These are phyloP conservation scores for Guaruba guarouba DNA, from an alignment of 2,113 vertebrate species.

Conservation along the genomic window DNA sequence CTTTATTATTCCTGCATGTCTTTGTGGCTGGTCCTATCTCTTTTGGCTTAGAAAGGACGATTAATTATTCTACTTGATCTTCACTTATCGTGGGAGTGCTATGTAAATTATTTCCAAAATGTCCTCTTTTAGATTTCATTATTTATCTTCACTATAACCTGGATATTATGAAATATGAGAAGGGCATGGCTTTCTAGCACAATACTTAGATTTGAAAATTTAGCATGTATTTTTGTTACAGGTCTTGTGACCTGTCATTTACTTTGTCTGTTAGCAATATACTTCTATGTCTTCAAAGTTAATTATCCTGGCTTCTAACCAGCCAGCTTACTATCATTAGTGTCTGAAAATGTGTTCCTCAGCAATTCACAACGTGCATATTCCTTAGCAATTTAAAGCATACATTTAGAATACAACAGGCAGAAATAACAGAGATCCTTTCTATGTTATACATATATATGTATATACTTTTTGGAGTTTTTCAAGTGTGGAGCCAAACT, in stretches of 20 bases:
- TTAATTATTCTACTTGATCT: constrained; percentile 58
- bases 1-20: constrained; percentile 23
- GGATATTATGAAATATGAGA: not conserved
- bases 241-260: not conserved
- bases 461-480: not conserved
- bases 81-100: constrained; percentile 13
- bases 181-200: not conserved
- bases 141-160: not conserved
- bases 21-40: not conserved
- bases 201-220: not conserved
- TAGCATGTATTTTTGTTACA: not conserved
- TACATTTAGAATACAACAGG: not conserved
- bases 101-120: constrained; percentile 43
- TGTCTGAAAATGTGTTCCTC: not conserved
- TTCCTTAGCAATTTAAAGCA: not conserved
- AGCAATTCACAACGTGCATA: not conserved
- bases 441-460: not conserved
- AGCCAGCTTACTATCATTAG: not conserved
- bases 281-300: not conserved
- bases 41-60: constrained; percentile 1
- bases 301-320: not conserved
- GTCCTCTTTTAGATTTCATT: not conserved
- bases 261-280: not conserved
- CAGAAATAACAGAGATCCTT: not conserved
- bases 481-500: not conserved